These are phyloP conservation scores for Hyperoplus immaculatus DNA, from an alignment of 2,797 vertebrate genomes.

Conservation along the genomic window DNA sequence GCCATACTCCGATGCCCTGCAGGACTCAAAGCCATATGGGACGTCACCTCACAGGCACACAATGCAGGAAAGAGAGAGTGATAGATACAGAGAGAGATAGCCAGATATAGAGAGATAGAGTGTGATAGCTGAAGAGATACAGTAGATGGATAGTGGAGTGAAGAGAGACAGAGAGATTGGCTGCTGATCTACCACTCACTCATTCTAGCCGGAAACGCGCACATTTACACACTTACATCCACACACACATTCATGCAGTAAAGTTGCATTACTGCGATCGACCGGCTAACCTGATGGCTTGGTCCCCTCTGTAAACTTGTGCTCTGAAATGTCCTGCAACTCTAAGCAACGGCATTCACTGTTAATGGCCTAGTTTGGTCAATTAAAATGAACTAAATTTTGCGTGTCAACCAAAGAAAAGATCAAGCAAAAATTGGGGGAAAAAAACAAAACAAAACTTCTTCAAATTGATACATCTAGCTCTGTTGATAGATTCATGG, in stretches of 20 bases:
- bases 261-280: conserved; percentile 68
- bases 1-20: conserved; percentile 79
- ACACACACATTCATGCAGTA: conserved; percentile 72
- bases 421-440: neutral
- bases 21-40: conserved; percentile 60
- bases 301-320: conserved; percentile 78
- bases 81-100: conserved; percentile 56
- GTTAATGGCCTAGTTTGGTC: conserved; percentile 65
- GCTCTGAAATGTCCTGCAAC: conserved; percentile 85
- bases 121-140: conserved; percentile 43
- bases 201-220: conserved; percentile 36
- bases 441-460: conserved; percentile 4
- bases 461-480: conserved; percentile 19
- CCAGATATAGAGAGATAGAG: conserved; percentile 40
- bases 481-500: conserved; percentile 40
- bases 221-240: conserved; percentile 8
- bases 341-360: conserved; percentile 81
- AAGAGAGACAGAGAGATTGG: conserved; percentile 53
- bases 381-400: conserved; percentile 21
- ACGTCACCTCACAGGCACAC: conserved; percentile 77
- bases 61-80: conserved; percentile 79
- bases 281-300: conserved; percentile 82
- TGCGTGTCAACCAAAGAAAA: conserved; percentile 1
- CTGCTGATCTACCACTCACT: conserved; percentile 59
- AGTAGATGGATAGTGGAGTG: conserved; percentile 32